Conservation (phyloP, 2,113 vertebrate genomes). For the Seriola dumerili region DNA sequence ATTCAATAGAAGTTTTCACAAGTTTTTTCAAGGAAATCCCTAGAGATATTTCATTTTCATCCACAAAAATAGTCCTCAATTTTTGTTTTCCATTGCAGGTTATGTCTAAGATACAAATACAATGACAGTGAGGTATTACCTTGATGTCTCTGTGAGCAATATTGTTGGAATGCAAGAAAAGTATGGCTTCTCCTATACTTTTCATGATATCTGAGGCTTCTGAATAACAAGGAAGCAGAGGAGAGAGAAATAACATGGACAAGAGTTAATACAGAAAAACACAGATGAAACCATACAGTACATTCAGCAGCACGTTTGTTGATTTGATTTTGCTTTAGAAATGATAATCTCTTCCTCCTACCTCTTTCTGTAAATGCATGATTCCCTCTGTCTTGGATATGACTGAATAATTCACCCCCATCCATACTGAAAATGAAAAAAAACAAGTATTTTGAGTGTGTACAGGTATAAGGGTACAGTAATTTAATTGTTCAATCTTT, state of each 20-base stretch:
- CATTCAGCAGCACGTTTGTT: not conserved
- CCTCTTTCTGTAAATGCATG: slow-evolving; percentile 92
- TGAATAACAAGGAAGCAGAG: slow-evolving; percentile 59
- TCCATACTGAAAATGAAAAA: slow-evolving; percentile 85
- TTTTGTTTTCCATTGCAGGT: not conserved
- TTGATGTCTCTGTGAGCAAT: slow-evolving; percentile 94
- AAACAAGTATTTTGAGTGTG: not conserved
- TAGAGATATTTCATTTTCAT: too few relatives aligned
- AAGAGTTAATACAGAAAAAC: not conserved
- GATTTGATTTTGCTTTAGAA: not conserved
- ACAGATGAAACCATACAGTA: not conserved
- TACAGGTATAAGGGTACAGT: not conserved
- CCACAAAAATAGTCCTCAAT: too few relatives aligned
- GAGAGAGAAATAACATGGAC: not conserved
- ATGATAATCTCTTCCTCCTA: slow-evolving; percentile 48
- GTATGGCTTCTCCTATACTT: slow-evolving; percentile 92
- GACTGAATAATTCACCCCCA: slow-evolving; percentile 90
- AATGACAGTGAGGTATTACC: slow-evolving; percentile 5
- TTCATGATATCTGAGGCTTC: slow-evolving; percentile 94
- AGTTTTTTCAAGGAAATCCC: too few relatives aligned
- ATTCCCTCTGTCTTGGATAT: slow-evolving; percentile 88
- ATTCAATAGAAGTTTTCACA: too few relatives aligned
- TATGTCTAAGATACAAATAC: not conserved
- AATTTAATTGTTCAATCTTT: not conserved
- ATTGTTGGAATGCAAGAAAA: slow-evolving; percentile 92